Evolutionary conservation across 1,140 invertebrate species (phyloP).

Genomic region (Pomacea maculata): DNA sequence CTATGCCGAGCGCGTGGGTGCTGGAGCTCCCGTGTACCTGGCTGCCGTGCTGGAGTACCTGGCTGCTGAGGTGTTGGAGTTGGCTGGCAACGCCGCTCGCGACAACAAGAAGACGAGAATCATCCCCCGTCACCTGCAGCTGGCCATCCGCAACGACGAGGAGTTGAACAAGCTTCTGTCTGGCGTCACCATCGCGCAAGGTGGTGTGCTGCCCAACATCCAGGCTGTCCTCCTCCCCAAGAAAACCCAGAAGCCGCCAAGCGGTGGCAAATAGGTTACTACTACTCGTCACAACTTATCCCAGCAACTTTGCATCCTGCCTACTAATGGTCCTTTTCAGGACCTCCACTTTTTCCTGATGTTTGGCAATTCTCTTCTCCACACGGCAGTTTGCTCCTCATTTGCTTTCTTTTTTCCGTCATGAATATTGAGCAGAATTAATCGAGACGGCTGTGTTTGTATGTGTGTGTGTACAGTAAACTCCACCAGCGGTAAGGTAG

Average conservation of each 20-base stretch:
- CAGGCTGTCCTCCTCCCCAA: conserved; percentile 63
- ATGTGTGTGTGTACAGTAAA: no score
- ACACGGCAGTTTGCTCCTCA: no score
- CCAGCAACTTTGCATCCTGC: no score
- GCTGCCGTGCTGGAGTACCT: conserved; percentile 65
- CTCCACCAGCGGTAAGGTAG: no score
- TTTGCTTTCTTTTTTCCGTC: no score
- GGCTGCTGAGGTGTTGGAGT: conserved; percentile 67
- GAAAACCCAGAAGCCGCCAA: conserved; percentile 36
- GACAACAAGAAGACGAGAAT: conserved; percentile 69
- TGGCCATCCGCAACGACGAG: conserved; percentile 64
- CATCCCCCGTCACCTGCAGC: conserved; percentile 59
- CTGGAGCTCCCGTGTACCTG: conserved; percentile 61
- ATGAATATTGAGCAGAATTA: no score
- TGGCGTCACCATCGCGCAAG: conserved; percentile 55
- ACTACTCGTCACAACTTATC: no score
- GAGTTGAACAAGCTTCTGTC: conserved; percentile 56
- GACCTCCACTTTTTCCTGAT: no score
- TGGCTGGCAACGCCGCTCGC: conserved; percentile 81
- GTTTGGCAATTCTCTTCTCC: no score
- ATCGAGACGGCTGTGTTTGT: no score
- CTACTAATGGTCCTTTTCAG: no score
- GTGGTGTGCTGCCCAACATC: conserved; percentile 64
- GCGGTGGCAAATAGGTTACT: no score
- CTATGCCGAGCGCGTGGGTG: conserved; percentile 57